Evolutionary conservation across 2,797 vertebrate species (phyloP), one percentile per base, ranked within the genome.

Genomic region (Phrynocephalus guinanensis): DNA sequence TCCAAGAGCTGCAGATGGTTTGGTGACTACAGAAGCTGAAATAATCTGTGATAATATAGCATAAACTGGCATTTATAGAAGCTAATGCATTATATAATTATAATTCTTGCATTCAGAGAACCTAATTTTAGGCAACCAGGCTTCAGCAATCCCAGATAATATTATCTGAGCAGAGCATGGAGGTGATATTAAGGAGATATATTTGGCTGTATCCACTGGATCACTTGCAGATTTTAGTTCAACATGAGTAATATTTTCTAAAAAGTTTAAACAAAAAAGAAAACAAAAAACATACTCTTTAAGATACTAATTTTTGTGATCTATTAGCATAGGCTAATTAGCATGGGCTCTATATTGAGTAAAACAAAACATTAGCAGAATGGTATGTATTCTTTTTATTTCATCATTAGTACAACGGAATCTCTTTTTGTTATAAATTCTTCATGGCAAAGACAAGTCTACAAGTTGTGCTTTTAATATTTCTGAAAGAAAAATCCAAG

Each of bases 361-460:
- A 75, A 28, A 73, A 30, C 28, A 76, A 76, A 67, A 85, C 48
- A 80, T 5, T 44, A 70, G 60, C 24, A 44, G 20, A 48, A 77
- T 28, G 20, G 15, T 70, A 85, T 71, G 2, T 8, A 77, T 76
- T 81, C 13, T 38, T 63, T 50, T n/a, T 77, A 50, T 76, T 72
- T 56, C 72, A 22, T 77, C 38, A 20, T 44, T 44, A 33, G 52
- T 79, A 75, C 10, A 83, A 52, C 70, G 22, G 8, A 15, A 79
- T 15, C 81, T n/a, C 85, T 87, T 75, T 72, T 73, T 84, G 87
- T 10, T 33, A 86, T 79, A 6, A 90, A n/a, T 67, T n/a, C 60
- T 88, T 82, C 52, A 7, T 52, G 76, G 15, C 72, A 82, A 91
- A n/a, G 82, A 50, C 3, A 80, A 5, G 83, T 11, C 26, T 92